phyloP scores from a whole-genome alignment of 2,797 vertebrate genomes.

The Enoplosus armatus region DNA sequence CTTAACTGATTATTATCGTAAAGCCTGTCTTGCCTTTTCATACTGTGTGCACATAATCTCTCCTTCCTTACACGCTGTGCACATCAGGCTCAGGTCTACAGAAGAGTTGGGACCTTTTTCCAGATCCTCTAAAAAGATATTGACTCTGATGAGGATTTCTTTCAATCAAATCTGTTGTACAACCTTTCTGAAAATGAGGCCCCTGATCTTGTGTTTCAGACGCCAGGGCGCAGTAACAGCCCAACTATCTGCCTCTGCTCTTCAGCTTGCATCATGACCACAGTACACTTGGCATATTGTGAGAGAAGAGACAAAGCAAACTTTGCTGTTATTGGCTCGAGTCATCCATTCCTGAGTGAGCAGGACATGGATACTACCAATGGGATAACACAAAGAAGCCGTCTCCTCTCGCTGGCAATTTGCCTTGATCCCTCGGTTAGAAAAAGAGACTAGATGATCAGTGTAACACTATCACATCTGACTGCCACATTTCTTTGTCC shows the following conservation, averaged over 20 bases:
- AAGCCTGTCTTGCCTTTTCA: slow-evolving; percentile 7
- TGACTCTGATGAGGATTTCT: slow-evolving; percentile 16
- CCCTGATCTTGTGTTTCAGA: slow-evolving; percentile 65
- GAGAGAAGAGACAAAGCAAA: slow-evolving; percentile 66
- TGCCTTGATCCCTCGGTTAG: slow-evolving; percentile 63
- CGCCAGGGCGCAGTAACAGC: slow-evolving; percentile 46
- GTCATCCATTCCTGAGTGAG: slow-evolving; percentile 78
- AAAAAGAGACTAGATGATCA: slow-evolving; percentile 61
- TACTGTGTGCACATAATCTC: slow-evolving; percentile 16
- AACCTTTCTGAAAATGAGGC: slow-evolving; percentile 59
- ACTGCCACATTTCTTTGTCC: slow-evolving; percentile 81
- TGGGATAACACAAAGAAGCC: slow-evolving; percentile 65
- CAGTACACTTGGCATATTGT: slow-evolving; percentile 69
- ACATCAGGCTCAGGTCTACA: slow-evolving; percentile 25
- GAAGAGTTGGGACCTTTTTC: slow-evolving; percentile 17
- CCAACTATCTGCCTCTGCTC: slow-evolving; percentile 67
- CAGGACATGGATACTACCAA: slow-evolving; percentile 70
- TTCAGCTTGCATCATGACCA: slow-evolving; percentile 76
- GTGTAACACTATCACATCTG: slow-evolving; percentile 67
- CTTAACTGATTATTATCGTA: background rate
- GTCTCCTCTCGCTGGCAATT: slow-evolving; percentile 63
- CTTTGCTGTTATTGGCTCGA: slow-evolving; percentile 64
- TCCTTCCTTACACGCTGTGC: slow-evolving; percentile 1
- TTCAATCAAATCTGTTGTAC: slow-evolving; percentile 63
- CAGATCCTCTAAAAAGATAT: background rate